Conservation (phyloP, 2,888 invertebrate genomes). For the Melieria picta region DNA sequence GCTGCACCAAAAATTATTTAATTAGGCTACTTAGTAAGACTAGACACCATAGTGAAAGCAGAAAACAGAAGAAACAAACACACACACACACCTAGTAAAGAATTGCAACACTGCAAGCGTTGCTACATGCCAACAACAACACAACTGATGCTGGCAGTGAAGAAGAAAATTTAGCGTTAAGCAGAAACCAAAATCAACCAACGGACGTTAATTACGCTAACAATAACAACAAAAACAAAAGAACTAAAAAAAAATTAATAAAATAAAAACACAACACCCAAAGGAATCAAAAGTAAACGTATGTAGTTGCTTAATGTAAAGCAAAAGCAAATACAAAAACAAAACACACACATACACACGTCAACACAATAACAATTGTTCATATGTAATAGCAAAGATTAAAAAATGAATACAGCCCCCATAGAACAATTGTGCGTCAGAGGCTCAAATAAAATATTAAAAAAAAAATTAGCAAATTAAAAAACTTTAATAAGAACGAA, state of each 20-base stretch:
- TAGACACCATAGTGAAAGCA: not conserved
- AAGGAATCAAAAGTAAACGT: constrained; percentile 21
- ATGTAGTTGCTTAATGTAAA: constrained; percentile 38
- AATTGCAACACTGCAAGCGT: not conserved
- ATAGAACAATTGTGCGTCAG: constrained; percentile 33
- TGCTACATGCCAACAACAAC: not conserved
- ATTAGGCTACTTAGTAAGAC: not conserved
- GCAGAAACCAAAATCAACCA: constrained; percentile 17
- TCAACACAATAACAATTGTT: constrained; percentile 17
- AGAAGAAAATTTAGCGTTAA: constrained; percentile 6
- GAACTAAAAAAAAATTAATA: constrained; percentile 19
- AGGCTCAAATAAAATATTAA: constrained; percentile 39
- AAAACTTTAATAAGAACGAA: not conserved
- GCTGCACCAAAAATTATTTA: constrained; percentile 2
- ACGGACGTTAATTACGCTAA: constrained; percentile 31
- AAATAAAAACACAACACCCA: constrained; percentile 16
- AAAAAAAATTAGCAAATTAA: constrained; percentile 28
- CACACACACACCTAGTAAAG: too few relatives aligned
- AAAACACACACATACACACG: constrained; percentile 5
- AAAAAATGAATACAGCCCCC: constrained; percentile 1
- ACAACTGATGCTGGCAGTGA: not conserved
- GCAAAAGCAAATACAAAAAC: constrained; percentile 21
- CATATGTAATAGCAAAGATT: constrained; percentile 14
- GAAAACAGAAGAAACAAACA: not conserved
- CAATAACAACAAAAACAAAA: constrained; percentile 15